Evolutionary conservation across 2,797 vertebrate genomes (phyloP).

Genomic region (Enteromius treurensis): DNA sequence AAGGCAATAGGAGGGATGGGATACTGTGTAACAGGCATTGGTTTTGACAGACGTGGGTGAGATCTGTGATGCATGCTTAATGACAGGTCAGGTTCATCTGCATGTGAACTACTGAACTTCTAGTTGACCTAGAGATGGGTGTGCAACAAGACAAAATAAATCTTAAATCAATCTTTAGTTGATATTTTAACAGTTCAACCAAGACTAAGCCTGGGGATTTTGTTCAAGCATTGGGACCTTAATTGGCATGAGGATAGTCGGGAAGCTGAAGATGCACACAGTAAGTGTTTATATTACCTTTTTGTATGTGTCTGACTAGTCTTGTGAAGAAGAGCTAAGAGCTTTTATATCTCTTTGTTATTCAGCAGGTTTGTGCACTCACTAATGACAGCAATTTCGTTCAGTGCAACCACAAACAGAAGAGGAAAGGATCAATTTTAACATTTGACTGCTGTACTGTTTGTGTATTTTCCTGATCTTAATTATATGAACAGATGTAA

Average conservation of each 20-base stretch:
- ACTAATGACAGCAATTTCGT: not conserved
- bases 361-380: not conserved
- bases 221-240: not conserved
- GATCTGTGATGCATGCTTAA: not conserved
- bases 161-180: not conserved
- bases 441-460: not conserved
- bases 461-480: not conserved
- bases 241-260: not conserved
- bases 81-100: not conserved
- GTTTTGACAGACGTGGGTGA: constrained; percentile 12
- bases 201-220: not conserved
- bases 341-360: not conserved
- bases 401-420: not conserved
- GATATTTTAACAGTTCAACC: not conserved
- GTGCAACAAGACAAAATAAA: not conserved
- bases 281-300: not conserved
- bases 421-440: not conserved
- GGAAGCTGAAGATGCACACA: not conserved
- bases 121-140: not conserved
- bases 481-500: not conserved
- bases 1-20: not conserved
- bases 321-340: not conserved
- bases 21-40: not conserved
- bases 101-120: not conserved
- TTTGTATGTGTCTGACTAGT: not conserved